Evolutionary conservation across 2,888 invertebrate species (phyloP), one percentile per base, ranked within the genome.

Genomic region (Tipula unca): DNA sequence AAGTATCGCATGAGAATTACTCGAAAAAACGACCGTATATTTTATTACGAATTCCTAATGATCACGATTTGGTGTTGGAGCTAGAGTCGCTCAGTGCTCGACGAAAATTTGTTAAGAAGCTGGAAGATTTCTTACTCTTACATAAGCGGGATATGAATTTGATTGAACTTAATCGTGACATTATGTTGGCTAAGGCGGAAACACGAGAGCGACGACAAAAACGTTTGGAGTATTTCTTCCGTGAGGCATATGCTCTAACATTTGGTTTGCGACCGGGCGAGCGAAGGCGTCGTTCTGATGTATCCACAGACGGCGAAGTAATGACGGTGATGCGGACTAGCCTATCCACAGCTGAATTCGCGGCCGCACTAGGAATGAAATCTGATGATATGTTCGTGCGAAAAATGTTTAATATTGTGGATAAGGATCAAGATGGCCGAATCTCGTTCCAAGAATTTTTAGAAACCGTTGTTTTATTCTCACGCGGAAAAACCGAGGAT

Each of bases 331-430:
- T 98, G 98, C 92, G 97, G 85, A 98, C 98, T 0, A 97, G 97
- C 0, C 90, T 98, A 86, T 97, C 97, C 0, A 97, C 96, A 89
- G 93, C 95, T 85, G 98, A 99, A 90, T 98, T 99, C 89, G 98
- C 98, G 0, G 96, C 96, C 85, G 98, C 98, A 0, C 92, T 99
- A 3, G 99, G 98, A 54, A 99, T 99, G 99, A 96, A 96, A 89
- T 92, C 96, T 0, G 97, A 98, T 88, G 98, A 98, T 29, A 95
- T 98, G 85, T 99, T 99, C 89, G 98, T 99, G 0, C 95, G 96
- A 88, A 97, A 98, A 91, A 98, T 99, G 98, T 99, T 99, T 90
- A 98, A 98, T 88, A 98, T 98, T 88, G 98, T 98, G 0, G 98
- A 98, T 90, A 98, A 97, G 89, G 97, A 98, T 89, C 94, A 96